These are phyloP conservation scores for Aporophyla lueneburgensis DNA, from an alignment of 2,888 invertebrate genomes.

Conservation along the genomic window DNA sequence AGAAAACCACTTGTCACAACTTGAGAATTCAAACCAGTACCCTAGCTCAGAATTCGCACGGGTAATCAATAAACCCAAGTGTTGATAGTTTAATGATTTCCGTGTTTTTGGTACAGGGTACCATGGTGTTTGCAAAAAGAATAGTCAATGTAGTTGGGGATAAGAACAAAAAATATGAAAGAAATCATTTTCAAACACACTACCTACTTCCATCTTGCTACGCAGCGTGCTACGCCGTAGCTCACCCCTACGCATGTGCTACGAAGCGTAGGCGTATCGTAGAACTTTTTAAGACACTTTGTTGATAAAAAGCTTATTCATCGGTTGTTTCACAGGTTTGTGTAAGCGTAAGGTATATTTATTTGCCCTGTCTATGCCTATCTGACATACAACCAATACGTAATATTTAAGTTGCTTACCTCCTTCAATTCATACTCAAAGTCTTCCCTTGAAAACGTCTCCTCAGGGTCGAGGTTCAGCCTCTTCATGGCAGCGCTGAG, in stretches of 20 bases:
- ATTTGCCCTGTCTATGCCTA: background rate
- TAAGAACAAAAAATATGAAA: background rate
- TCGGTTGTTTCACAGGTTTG: background rate
- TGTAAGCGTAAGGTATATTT: background rate
- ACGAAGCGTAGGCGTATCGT: background rate
- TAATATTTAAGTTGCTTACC: slow-evolving; percentile 61
- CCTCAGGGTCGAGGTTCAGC: slow-evolving; percentile 71
- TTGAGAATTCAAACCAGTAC: background rate
- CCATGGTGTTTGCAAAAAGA: background rate
- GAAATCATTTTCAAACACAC: background rate
- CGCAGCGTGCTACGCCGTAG: slow-evolving; percentile 25
- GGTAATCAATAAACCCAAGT: background rate
- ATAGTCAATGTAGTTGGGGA: background rate
- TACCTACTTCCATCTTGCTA: background rate
- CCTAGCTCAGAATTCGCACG: no score
- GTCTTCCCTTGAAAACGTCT: slow-evolving; percentile 74
- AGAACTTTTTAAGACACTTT: background rate
- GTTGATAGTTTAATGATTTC: background rate
- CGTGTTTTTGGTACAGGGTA: background rate
- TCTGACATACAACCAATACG: no score
- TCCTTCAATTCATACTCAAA: slow-evolving; percentile 76
- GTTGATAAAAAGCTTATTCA: background rate
- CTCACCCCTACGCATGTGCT: slow-evolving; percentile 4
- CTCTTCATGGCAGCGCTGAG: slow-evolving; percentile 70
- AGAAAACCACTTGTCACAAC: no score